Evolutionary conservation across 2,113 vertebrate genomes (phyloP).

Genomic region (Alectura lathami): DNA sequence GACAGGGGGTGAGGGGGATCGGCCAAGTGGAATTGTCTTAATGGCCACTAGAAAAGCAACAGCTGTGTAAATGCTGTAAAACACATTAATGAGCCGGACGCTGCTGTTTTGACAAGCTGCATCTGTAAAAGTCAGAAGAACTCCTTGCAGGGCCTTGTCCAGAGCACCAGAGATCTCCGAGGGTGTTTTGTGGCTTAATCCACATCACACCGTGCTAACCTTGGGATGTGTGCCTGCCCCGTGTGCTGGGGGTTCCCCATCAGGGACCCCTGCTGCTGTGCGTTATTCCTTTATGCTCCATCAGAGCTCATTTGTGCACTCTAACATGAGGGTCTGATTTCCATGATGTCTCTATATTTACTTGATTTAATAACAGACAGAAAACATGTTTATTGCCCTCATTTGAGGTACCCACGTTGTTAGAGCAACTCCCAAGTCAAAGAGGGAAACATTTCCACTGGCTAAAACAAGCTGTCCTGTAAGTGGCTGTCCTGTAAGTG

Average conservation of each 20-base stretch:
- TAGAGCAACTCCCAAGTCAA: not conserved
- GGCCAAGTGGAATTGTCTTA: not conserved
- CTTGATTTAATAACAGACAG: not conserved
- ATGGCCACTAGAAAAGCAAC: not conserved
- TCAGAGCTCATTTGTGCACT: not conserved
- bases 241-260: fast-evolving
- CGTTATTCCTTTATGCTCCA: not conserved
- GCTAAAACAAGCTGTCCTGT: not conserved
- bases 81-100: not conserved
- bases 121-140: not conserved
- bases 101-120: not conserved
- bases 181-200: not conserved
- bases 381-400: not conserved
- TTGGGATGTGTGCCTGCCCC: fast-evolving
- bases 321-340: not conserved
- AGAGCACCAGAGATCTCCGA: not conserved
- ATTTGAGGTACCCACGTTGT: not conserved
- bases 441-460: not conserved
- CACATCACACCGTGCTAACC: fast-evolving
- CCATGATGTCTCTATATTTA: not conserved
- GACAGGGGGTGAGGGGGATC: not conserved
- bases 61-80: not conserved
- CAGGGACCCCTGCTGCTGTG: not conserved
- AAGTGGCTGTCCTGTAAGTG: too few species aligned
- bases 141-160: not conserved